phyloP scores from a whole-genome alignment of 92 coral and sea anemone species.

The Siderastrea siderea region DNA sequence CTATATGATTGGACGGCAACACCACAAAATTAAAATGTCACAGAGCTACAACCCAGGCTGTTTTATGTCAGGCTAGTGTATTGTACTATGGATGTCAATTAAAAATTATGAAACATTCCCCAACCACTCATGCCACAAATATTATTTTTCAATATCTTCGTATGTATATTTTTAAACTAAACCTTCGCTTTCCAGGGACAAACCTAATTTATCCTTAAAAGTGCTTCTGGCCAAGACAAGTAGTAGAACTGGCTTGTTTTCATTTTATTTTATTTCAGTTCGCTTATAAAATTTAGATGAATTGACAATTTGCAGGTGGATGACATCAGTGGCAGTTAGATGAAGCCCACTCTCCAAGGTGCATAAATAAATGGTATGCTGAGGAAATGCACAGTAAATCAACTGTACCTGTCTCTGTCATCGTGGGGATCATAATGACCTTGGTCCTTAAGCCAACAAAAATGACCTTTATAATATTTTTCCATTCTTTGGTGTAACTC shows the following conservation, averaged over 20 bases:
- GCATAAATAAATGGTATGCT: not conserved
- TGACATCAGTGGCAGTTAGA: slow-evolving; percentile 15
- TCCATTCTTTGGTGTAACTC: slow-evolving; percentile 60
- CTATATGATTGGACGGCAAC: slow-evolving; percentile 30
- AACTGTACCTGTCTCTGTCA: slow-evolving; percentile 74
- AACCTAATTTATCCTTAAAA: slow-evolving; percentile 22
- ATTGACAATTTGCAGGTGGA: slow-evolving; percentile 6
- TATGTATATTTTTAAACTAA: slow-evolving; percentile 11
- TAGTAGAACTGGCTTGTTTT: slow-evolving; percentile 12
- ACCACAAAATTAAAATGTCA: slow-evolving; percentile 23
- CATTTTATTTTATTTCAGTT: not conserved
- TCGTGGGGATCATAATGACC: slow-evolving; percentile 64
- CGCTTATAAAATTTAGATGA: slow-evolving; percentile 4
- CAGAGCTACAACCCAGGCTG: slow-evolving; percentile 45
- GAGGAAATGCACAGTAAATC: slow-evolving; percentile 15
- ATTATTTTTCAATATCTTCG: too few relatives aligned
- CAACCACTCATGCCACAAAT: slow-evolving; percentile 26
- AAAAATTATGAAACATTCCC: slow-evolving; percentile 17
- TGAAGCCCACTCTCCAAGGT: slow-evolving; percentile 34
- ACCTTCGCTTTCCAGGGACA: slow-evolving; percentile 37
- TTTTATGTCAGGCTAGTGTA: slow-evolving; percentile 38
- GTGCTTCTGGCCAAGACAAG: too few relatives aligned
- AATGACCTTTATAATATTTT: slow-evolving; percentile 59
- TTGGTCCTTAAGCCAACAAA: slow-evolving; percentile 70
- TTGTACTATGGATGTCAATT: too few relatives aligned